These are phyloP conservation scores for Habropoda laboriosa DNA, from an alignment of 1,140 invertebrate genomes.

Conservation along the genomic window DNA sequence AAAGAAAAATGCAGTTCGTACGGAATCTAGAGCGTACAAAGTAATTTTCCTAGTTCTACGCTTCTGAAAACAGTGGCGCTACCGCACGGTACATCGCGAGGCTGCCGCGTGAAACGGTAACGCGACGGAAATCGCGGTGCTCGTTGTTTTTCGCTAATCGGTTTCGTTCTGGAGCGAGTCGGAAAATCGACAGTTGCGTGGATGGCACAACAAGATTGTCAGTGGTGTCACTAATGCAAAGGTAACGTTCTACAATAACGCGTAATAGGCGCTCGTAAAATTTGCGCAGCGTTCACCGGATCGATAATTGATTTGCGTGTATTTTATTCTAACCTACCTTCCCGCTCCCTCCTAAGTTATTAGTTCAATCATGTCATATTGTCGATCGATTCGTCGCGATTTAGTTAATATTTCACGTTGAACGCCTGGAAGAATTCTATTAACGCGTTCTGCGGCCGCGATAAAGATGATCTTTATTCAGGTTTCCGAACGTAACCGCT, in stretches of 20 bases:
- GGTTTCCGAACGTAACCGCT: conserved; percentile 26
- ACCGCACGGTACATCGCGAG: background rate
- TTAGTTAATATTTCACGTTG: background rate
- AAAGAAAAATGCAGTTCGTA: background rate
- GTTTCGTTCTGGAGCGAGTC: background rate
- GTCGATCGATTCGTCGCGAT: conserved; percentile 4
- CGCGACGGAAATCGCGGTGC: conserved; percentile 32
- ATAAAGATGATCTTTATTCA: conserved; percentile 29
- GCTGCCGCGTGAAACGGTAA: conserved; percentile 37
- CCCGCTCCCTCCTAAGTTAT: conserved; percentile 45
- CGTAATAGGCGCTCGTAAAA: background rate
- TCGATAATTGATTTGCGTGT: conserved; percentile 70
- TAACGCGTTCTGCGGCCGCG: too few species aligned
- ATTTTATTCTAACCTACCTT: conserved; percentile 66
- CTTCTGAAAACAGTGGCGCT: conserved; percentile 14
- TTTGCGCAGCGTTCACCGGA: conserved; percentile 65
- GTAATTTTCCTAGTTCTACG: background rate
- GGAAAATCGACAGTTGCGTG: background rate
- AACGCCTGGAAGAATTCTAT: background rate
- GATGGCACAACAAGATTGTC: conserved; percentile 27
- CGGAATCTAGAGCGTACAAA: background rate
- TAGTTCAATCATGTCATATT: conserved; percentile 21
- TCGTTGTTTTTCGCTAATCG: conserved; percentile 29
- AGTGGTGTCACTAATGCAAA: conserved; percentile 9
- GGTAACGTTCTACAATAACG: conserved; percentile 3